phyloP scores from a whole-genome alignment of 2,888 invertebrate species.

The Junonia oenone region DNA sequence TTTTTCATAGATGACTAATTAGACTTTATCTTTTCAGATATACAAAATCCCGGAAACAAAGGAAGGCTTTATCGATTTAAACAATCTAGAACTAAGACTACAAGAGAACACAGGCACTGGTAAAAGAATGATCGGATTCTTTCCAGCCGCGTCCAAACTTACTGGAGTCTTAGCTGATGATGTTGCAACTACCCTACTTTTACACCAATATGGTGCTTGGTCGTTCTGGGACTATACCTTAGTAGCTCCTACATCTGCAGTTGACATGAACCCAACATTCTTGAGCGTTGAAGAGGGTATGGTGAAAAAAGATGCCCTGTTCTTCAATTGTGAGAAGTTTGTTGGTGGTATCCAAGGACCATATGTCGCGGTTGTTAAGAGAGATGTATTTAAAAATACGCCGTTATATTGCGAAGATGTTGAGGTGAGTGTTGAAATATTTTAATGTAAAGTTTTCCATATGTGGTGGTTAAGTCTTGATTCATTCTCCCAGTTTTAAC shows the following conservation, averaged over 20 bases:
- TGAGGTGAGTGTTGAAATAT: conserved; percentile 57
- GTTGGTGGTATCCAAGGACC: conserved; percentile 94
- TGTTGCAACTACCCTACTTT: conserved; percentile 86
- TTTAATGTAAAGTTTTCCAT: too few species aligned
- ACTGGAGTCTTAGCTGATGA: conserved; percentile 93
- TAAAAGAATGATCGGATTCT: conserved; percentile 89
- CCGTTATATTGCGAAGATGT: conserved; percentile 59
- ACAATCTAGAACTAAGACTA: conserved; percentile 85
- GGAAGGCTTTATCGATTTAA: conserved; percentile 88
- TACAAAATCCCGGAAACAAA: conserved; percentile 88
- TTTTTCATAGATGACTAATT: conserved; percentile 9
- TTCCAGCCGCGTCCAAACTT: conserved; percentile 92
- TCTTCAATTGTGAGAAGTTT: conserved; percentile 94
- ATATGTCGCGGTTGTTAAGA: conserved; percentile 79
- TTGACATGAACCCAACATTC: conserved; percentile 91
- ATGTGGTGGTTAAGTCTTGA: too few species aligned
- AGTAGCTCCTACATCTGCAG: conserved; percentile 87
- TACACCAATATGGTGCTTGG: conserved; percentile 90
- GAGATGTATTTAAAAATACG: conserved; percentile 66
- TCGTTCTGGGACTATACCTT: conserved; percentile 95
- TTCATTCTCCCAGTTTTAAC: too few species aligned
- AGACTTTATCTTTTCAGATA: conserved; percentile 75
- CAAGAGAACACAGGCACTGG: conserved; percentile 81
- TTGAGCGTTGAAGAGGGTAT: conserved; percentile 84
- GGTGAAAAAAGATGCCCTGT: conserved; percentile 92